Conservation (phyloP, 2,797 vertebrate genomes). For the Lithobates pipiens region DNA sequence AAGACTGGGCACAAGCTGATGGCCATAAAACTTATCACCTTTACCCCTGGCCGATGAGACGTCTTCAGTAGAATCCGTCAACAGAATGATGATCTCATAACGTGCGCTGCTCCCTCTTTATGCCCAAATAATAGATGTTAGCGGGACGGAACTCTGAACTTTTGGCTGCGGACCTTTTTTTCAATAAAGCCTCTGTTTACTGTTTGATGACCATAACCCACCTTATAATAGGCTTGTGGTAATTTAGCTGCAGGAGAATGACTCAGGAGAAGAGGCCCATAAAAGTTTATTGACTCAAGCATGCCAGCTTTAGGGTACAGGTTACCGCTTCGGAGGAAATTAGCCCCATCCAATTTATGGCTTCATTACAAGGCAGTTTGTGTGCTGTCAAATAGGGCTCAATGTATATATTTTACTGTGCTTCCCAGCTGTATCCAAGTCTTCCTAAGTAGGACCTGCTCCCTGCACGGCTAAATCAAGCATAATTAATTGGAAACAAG, state of each 20-base stretch:
- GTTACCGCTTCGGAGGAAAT: conserved; percentile 77
- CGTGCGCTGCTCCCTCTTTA: conserved; percentile 25
- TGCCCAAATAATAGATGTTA: conserved; percentile 54
- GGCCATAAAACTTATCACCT: conserved; percentile 42
- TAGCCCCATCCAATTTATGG: conserved; percentile 75
- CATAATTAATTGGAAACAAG: conserved; percentile 48
- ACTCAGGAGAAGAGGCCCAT: conserved; percentile 72
- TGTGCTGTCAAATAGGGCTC: conserved; percentile 64
- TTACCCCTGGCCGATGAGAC: background rate
- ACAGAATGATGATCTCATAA: conserved; percentile 50
- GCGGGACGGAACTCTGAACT: conserved; percentile 43
- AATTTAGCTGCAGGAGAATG: conserved; percentile 73
- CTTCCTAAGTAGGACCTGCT: conserved; percentile 22
- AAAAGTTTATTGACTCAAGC: conserved; percentile 79
- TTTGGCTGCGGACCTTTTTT: conserved; percentile 50
- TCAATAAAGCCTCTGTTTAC: conserved; percentile 37
- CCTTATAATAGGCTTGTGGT: conserved; percentile 70
- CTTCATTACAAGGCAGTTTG: conserved; percentile 74
- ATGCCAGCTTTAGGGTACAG: conserved; percentile 68
- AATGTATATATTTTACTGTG: conserved; percentile 55
- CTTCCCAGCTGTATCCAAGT: conserved; percentile 60
- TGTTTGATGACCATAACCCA: conserved; percentile 60
- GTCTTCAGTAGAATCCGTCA: conserved; percentile 36
- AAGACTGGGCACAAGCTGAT: conserved; percentile 6
- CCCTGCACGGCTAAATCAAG: conserved; percentile 57